Evolutionary conservation across 2,888 invertebrate species (phyloP).

Genomic region (Lasioglossum lativentre): DNA sequence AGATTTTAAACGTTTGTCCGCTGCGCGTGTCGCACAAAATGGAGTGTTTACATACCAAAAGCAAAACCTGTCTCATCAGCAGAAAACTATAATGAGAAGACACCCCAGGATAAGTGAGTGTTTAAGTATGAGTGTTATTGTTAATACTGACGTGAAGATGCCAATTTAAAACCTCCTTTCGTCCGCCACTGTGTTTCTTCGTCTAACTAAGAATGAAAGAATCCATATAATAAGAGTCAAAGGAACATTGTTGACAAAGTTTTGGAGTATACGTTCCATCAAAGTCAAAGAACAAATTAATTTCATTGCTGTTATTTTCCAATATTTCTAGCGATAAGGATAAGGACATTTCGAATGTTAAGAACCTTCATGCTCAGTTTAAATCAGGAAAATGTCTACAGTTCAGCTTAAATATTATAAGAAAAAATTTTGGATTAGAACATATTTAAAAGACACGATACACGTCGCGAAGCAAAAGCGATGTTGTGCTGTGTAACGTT

Average conservation of each 20-base stretch:
- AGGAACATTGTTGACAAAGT: slow-evolving; percentile 63
- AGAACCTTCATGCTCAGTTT: slow-evolving; percentile 48
- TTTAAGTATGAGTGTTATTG: slow-evolving; percentile 1
- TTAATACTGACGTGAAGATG: slow-evolving; percentile 4
- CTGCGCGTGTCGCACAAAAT: not conserved
- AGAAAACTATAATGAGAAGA: not conserved
- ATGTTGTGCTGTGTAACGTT: slow-evolving; percentile 80
- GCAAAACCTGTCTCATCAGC: not conserved
- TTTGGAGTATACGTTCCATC: slow-evolving; percentile 64
- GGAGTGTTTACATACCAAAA: not conserved
- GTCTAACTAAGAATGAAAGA: slow-evolving; percentile 62
- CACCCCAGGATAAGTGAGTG: not conserved
- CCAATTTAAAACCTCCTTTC: slow-evolving; percentile 2
- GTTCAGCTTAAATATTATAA: slow-evolving; percentile 76
- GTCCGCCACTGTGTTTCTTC: slow-evolving; percentile 41
- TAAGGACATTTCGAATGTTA: slow-evolving; percentile 64
- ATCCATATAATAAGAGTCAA: slow-evolving; percentile 58
- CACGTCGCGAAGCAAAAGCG: slow-evolving; percentile 76
- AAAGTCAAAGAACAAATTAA: slow-evolving; percentile 68
- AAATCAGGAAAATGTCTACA: slow-evolving; percentile 61
- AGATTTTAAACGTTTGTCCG: slow-evolving; percentile 5
- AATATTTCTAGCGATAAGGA: slow-evolving; percentile 65
- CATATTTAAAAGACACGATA: slow-evolving; percentile 71
- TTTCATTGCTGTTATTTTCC: slow-evolving; percentile 67
- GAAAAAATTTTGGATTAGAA: slow-evolving; percentile 69